Percentiles rank a stretch among this genome's conserved stretches.
Evolutionary conservation across 2,797 vertebrate species (phyloP).

Genomic region (Emys orbicularis): DNA sequence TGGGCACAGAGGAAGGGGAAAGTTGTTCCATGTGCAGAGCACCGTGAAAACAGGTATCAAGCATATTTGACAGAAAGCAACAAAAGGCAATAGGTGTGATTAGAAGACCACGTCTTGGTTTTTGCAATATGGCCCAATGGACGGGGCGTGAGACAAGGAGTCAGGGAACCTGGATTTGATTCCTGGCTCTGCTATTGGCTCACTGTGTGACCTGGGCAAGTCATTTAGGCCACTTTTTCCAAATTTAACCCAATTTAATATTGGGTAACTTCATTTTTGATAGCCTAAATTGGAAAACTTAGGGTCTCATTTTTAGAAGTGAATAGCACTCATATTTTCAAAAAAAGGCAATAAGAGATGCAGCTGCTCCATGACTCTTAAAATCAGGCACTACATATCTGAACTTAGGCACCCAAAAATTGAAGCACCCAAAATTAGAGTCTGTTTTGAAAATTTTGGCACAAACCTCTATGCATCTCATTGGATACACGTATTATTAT

Average conservation of each 20-base stretch:
- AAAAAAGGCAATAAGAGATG: not conserved
- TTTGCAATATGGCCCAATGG: not conserved
- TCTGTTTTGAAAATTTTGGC: not conserved
- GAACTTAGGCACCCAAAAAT: not conserved
- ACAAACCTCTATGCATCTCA: not conserved
- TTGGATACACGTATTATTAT: not conserved
- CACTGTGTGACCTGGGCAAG: not conserved
- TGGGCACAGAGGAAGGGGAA: not conserved
- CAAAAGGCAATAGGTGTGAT: accelerated
- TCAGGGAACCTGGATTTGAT: not conserved
- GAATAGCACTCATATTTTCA: not conserved
- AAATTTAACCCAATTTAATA: not conserved
- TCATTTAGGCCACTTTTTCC: not conserved
- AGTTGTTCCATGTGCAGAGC: not conserved
- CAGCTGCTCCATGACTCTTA: not conserved
- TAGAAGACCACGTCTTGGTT: not conserved
- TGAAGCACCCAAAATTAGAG: not conserved
- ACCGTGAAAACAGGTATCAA: not conserved
- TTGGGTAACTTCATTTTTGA: not conserved
- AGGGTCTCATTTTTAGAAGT: not conserved
- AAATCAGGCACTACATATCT: not conserved
- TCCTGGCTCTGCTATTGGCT: not conserved
- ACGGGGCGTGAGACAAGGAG: not conserved
- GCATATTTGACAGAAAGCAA: not conserved
- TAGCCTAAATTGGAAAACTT: not conserved